Evolutionary conservation across 2,888 invertebrate genomes (phyloP), one percentile per base, ranked within the genome.

Genomic region (Synergus japonicus): DNA sequence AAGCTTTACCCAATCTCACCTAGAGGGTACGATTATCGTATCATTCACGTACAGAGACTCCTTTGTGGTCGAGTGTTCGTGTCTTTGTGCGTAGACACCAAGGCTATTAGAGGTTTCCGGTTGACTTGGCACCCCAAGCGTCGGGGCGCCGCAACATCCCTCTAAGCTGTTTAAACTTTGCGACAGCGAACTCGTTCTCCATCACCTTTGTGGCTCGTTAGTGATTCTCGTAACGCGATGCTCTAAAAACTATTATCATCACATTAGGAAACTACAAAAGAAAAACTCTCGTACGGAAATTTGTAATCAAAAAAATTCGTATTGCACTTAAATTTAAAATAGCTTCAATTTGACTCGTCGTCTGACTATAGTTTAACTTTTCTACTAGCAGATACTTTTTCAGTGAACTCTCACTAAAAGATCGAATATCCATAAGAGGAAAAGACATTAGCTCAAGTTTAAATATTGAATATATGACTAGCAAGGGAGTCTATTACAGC

Each of bases 101-200:
- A 88, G 88, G 88, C 91, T 90, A 91, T 92, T 91, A 91, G 91
- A 91, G 91, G 91, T 91, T 91, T 91, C 88, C 90, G 85, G 89
- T 87, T 89, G 91, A 91, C 90, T 90, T 90, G 89, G 86, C 90
- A 87, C 88, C 89, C 88, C 87, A 85, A 86, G 86, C 87, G 85
- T 85, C 87, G 84, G 83, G 86, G 85, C 85, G 87, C 90, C 89
- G 87, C 90, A 90, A 89, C 89, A 90, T 91, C 91, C 90, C 91
- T 90, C 89, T 86, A 87, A 89, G 87, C 89, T 89, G 88, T 90
- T 90, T 88, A 90, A 90, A 91, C 89, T 91, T 89, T 83, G 88
- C 87, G 88, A 87, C 88, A 86, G 79, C 64, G 78, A 66, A 58
- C 63, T 76, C 64, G 69, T 81, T 83, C 82, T 67, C 78, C 82